Conservation (phyloP, 2,797 vertebrate genomes). For the Stomatorhinus walkeri region DNA sequence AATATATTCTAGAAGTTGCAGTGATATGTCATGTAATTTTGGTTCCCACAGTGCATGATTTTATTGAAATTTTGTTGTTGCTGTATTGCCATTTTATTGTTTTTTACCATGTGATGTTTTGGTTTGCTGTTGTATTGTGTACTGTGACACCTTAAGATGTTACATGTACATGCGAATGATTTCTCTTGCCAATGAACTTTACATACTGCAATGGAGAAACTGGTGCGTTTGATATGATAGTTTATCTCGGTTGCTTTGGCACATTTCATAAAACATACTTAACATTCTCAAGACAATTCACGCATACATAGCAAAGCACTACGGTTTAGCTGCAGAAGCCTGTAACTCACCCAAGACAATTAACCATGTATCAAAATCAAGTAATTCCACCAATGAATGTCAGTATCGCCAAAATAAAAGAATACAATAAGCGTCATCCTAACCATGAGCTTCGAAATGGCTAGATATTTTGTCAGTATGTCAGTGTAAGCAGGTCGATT, state of each 20-base stretch:
- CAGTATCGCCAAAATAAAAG: too few species aligned
- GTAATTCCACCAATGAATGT: too few species aligned
- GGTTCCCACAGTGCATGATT: background rate
- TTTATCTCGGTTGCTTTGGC: background rate
- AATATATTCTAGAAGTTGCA: background rate
- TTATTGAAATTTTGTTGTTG: background rate
- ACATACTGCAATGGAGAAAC: background rate
- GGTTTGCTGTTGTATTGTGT: background rate
- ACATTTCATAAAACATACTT: background rate
- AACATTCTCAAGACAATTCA: background rate
- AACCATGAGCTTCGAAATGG: too few species aligned
- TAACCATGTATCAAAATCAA: too few species aligned
- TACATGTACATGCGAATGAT: background rate
- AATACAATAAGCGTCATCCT: too few species aligned
- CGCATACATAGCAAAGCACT: too few species aligned
- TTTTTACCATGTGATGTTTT: background rate
- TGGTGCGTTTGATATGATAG: background rate
- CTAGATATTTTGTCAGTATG: too few species aligned
- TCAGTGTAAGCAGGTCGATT: too few species aligned
- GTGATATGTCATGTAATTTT: background rate
- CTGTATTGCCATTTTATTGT: background rate
- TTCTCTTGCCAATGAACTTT: background rate
- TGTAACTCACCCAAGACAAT: too few species aligned
- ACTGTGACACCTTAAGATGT: background rate
- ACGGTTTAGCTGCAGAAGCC: too few species aligned